Percentiles rank a stretch among this genome's conserved stretches.
Evolutionary conservation across 2,888 invertebrate genomes (phyloP).

Genomic region (Spisula subtruncata): DNA sequence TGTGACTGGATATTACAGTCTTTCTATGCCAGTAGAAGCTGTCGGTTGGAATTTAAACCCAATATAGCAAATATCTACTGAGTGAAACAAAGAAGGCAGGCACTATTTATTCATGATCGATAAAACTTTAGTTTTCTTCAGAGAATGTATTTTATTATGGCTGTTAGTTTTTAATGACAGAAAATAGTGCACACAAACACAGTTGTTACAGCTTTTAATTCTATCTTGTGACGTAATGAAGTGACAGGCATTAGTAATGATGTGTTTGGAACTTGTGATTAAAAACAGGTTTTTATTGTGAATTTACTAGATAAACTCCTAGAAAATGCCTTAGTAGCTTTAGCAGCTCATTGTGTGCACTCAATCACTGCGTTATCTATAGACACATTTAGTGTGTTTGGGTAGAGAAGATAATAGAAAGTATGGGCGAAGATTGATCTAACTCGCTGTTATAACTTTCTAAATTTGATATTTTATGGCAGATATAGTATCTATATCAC

Average conservation of each 20-base stretch:
- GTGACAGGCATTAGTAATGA: background rate
- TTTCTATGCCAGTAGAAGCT: no score
- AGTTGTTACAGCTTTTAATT: background rate
- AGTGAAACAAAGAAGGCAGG: no score
- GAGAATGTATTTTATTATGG: background rate
- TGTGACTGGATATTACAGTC: no score
- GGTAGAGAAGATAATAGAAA: background rate
- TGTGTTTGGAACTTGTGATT: background rate
- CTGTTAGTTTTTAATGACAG: background rate
- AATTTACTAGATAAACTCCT: background rate
- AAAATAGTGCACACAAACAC: background rate
- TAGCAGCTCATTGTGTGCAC: background rate
- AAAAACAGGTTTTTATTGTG: background rate
- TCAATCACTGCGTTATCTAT: background rate
- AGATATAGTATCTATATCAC: no score
- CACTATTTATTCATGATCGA: no score
- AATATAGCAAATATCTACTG: no score
- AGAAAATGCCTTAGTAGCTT: background rate
- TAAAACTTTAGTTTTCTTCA: no score
- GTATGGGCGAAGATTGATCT: background rate
- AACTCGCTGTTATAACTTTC: background rate
- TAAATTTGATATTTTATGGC: no score
- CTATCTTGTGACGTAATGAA: conserved; percentile 4
- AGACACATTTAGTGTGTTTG: background rate
- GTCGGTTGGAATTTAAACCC: no score